Conservation (phyloP, 1,140 invertebrate genomes). For the Zaprionus taronus region DNA sequence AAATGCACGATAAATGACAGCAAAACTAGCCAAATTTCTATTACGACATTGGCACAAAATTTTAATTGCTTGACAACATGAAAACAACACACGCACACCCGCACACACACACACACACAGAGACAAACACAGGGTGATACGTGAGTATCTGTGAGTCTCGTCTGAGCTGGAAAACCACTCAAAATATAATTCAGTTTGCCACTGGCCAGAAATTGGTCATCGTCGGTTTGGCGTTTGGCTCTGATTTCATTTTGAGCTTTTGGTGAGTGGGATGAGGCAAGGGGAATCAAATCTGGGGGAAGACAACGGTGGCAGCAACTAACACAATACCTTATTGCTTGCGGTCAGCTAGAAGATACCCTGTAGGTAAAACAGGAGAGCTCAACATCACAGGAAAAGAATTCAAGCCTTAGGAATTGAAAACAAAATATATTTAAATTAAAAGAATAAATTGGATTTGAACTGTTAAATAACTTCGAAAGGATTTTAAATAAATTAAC, state of each 20-base stretch:
- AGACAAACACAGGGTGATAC: conserved; percentile 40
- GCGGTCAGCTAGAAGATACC: background rate
- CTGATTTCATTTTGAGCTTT: conserved; percentile 68
- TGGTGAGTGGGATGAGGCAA: background rate
- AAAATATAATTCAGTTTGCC: conserved; percentile 74
- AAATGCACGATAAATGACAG: conserved; percentile 57
- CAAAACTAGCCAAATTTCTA: conserved; percentile 66
- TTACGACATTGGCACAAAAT: conserved; percentile 71
- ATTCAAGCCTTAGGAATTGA: background rate
- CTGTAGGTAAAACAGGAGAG: background rate
- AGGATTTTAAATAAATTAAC: too few species aligned
- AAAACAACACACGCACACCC: conserved; percentile 25
- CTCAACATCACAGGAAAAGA: background rate
- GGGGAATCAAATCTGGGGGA: conserved; percentile 7
- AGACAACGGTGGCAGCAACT: conserved; percentile 42
- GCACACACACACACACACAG: conserved; percentile 5
- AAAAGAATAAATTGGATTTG: background rate
- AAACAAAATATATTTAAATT: background rate
- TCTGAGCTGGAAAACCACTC: conserved; percentile 43
- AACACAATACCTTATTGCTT: background rate
- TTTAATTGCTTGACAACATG: conserved; percentile 78
- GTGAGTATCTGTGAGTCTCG: background rate
- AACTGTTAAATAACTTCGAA: background rate
- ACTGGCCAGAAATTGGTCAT: conserved; percentile 69
- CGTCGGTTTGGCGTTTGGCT: conserved; percentile 50